Percentiles rank a stretch among this genome's conserved stretches.
phyloP scores from a whole-genome alignment of 2,888 invertebrate species.

The Laothoe populi region DNA sequence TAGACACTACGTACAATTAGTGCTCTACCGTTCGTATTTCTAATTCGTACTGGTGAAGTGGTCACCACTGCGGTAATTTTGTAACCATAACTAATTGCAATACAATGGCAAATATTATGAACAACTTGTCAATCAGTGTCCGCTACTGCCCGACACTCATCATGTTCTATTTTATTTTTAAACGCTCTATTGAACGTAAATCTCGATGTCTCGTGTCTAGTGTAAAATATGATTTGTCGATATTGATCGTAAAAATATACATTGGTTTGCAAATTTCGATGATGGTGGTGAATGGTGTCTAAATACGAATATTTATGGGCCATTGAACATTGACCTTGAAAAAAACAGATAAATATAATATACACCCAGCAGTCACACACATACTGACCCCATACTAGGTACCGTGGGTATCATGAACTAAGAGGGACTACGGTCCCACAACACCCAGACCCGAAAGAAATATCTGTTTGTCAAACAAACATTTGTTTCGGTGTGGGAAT shows the following conservation, averaged over 20 bases:
- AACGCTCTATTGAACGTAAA: slow-evolving; percentile 7
- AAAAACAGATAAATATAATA: too few species aligned
- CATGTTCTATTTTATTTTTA: slow-evolving; percentile 12
- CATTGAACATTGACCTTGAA: too few species aligned
- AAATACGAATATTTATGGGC: too few species aligned
- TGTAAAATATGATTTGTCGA: slow-evolving; percentile 1
- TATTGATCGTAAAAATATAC: background rate
- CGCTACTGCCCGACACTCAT: background rate
- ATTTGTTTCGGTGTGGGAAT: too few species aligned
- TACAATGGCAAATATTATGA: slow-evolving; percentile 34
- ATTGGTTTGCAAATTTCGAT: too few species aligned
- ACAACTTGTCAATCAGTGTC: slow-evolving; percentile 29
- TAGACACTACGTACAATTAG: background rate
- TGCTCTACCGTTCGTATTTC: background rate
- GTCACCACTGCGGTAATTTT: slow-evolving; percentile 30
- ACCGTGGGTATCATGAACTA: too few species aligned
- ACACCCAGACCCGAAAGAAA: too few species aligned
- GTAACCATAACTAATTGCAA: slow-evolving; percentile 37
- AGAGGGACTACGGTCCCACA: too few species aligned
- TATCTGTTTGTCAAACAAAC: too few species aligned
- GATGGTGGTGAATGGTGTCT: too few species aligned
- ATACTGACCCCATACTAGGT: too few species aligned
- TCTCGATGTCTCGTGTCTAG: background rate
- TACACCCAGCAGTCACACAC: too few species aligned
- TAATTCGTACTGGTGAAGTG: background rate